Evolutionary conservation across 2,797 vertebrate genomes (phyloP), one percentile per base, ranked within the genome.

Genomic region (Heteromormyrus szaboi): DNA sequence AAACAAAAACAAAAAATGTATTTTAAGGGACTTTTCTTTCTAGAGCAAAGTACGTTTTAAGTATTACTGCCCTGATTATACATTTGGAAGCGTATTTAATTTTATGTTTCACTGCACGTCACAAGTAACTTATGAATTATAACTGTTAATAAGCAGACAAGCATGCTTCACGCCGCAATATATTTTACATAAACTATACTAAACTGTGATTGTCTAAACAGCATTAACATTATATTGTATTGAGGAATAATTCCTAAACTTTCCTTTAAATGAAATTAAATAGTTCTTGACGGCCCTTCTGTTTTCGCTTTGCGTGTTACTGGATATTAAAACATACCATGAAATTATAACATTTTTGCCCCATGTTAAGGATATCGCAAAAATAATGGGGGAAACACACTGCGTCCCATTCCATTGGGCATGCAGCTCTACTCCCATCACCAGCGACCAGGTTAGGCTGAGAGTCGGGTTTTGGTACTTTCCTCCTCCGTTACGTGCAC

Each of bases 401-500:
- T 19, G 68, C 33, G 33, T 37, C 12, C 68, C 68, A 17, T 76
- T 76, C 0, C 12, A 41, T 19, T 17, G 33, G 5, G 41, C 76
- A 22, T 81, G 41, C 76, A 22, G 41, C 12, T 83, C 46, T 6
- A 25, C 33, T 33, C 25, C 3, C 68, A 29, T 81, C 19, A 17
- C 68, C 68, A 37, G 12, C 12, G 51, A 62, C 51, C 54, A 65
- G 79, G 53, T 84, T 65, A 8, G 12, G 37, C 62, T 50, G n/a
- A 44, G 33, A 19, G 25, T 29, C 41, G 8, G 19, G 9, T 17
- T 44, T 51, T 56, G 84, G 44, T 46, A 87, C 44, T 90, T 89
- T 41, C 89, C 90, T 46, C 56, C 54, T 91, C 22, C 48, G 48
- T 46, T 85, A 12, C 48, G 54, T 88, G 3, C 4, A 6, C 0